phyloP scores from a whole-genome alignment of 2,797 vertebrate species.

The Pelodytes ibericus region DNA sequence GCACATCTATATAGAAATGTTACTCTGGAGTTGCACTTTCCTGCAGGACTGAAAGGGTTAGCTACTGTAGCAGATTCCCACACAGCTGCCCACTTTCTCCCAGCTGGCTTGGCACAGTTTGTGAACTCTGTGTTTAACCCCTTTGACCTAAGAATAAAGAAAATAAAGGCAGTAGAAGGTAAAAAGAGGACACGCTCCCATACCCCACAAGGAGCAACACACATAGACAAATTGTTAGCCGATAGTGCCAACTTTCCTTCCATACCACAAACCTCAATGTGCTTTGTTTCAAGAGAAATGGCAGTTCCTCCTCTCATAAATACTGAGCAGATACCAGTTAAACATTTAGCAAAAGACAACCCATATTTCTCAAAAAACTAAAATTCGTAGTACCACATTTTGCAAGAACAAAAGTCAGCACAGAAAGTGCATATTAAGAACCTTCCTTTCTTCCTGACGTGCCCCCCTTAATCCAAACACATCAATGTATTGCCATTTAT shows the following conservation, averaged over 20 bases:
- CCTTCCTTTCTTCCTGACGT: no score
- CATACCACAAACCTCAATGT: background rate
- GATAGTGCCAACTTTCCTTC: background rate
- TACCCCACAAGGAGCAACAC: background rate
- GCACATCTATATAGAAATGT: background rate
- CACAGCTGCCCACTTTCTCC: slow-evolving; percentile 43
- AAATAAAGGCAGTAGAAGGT: slow-evolving; percentile 28
- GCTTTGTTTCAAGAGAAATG: background rate
- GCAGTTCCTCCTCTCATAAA: background rate
- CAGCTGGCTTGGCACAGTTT: slow-evolving; percentile 53
- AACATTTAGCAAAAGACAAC: no score
- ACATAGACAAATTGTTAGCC: background rate
- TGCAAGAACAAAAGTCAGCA: no score
- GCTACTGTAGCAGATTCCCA: slow-evolving; percentile 35
- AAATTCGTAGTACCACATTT: no score
- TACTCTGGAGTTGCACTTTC: background rate
- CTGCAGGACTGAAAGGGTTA: slow-evolving; percentile 28
- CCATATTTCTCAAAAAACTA: no score
- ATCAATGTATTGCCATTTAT: no score
- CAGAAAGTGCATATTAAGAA: no score
- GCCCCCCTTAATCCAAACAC: no score
- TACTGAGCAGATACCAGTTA: no score
- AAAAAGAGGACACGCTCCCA: slow-evolving; percentile 31
- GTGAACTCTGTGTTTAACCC: slow-evolving; percentile 50
- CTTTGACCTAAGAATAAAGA: slow-evolving; percentile 23